These are phyloP conservation scores for Porites evermanni DNA, from an alignment of 92 coral and sea anemone genomes.

Conservation along the genomic window DNA sequence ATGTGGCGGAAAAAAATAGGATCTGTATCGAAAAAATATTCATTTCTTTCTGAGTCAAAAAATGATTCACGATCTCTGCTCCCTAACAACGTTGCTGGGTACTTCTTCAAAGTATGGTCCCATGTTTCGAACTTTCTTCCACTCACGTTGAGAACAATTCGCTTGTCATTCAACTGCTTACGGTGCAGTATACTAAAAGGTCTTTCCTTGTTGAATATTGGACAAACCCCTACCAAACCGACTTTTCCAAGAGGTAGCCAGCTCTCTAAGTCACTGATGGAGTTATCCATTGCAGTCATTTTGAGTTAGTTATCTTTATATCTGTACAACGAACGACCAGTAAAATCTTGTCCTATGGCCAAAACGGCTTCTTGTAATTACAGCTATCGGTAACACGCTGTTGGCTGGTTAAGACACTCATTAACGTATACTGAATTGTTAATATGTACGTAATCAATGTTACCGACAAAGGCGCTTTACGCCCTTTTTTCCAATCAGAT, in stretches of 20 bases:
- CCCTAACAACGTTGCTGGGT: constrained; percentile 86
- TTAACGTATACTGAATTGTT: constrained; percentile 36
- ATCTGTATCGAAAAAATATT: constrained; percentile 90
- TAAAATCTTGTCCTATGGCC: not conserved
- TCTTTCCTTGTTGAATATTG: constrained; percentile 63
- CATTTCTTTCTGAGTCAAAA: constrained; percentile 71
- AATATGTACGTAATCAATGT: constrained; percentile 34
- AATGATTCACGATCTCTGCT: constrained; percentile 74
- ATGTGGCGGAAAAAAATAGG: constrained; percentile 92
- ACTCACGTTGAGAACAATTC: constrained; percentile 85
- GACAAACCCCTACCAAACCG: constrained; percentile 85
- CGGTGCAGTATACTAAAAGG: constrained; percentile 58
- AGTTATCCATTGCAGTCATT: constrained; percentile 26
- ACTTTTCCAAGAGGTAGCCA: constrained; percentile 85
- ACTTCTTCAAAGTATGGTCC: constrained; percentile 85
- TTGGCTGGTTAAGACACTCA: not conserved
- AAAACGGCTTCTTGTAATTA: constrained; percentile 12
- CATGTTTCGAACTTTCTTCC: constrained; percentile 97
- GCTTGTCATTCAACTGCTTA: constrained; percentile 71
- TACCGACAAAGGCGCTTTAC: not conserved
- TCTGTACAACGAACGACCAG: constrained; percentile 3
- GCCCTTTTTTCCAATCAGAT: too few relatives aligned
- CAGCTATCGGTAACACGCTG: not conserved
- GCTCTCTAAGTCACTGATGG: constrained; percentile 44
- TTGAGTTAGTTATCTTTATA: not conserved